Conservation (phyloP, 2,888 invertebrate genomes). For the Nysson spinosus region DNA sequence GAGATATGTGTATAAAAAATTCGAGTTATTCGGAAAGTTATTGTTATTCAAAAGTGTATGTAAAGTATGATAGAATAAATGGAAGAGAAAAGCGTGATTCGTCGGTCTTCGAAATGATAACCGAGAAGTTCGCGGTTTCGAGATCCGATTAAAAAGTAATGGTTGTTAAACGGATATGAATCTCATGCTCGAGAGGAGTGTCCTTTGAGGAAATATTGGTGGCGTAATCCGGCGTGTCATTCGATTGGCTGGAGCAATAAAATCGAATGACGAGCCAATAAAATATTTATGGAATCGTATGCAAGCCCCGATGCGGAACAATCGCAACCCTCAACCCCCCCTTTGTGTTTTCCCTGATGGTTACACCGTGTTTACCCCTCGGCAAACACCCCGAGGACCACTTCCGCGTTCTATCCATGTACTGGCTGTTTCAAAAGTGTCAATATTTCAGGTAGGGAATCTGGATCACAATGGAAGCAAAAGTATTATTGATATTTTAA, state of each 20-base stretch:
- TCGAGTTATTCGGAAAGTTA: too few relatives aligned
- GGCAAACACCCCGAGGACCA: conserved; percentile 63
- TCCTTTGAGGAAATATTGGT: conserved; percentile 27
- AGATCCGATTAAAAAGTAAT: background rate
- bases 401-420: conserved; percentile 23
- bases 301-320: conserved; percentile 38
- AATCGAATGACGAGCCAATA: conserved; percentile 75
- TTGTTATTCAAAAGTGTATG: too few relatives aligned
- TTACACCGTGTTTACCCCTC: conserved; percentile 75
- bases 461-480: too few relatives aligned
- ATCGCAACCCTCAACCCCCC: conserved; percentile 40
- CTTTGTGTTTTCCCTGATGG: conserved; percentile 69
- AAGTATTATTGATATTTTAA: too few relatives aligned
- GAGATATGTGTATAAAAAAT: too few relatives aligned
- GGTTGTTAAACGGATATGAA: background rate
- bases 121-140: too few relatives aligned
- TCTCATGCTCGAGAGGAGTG: background rate
- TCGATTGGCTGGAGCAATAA: conserved; percentile 68
- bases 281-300: conserved; percentile 76
- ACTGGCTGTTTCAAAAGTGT: too few relatives aligned
- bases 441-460: too few relatives aligned
- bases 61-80: too few relatives aligned
- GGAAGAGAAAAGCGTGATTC: too few relatives aligned
- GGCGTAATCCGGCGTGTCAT: conserved; percentile 61
- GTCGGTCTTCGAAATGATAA: too few relatives aligned